Evolutionary conservation across 2,888 invertebrate genomes (phyloP).

Genomic region (Erebia palarica): DNA sequence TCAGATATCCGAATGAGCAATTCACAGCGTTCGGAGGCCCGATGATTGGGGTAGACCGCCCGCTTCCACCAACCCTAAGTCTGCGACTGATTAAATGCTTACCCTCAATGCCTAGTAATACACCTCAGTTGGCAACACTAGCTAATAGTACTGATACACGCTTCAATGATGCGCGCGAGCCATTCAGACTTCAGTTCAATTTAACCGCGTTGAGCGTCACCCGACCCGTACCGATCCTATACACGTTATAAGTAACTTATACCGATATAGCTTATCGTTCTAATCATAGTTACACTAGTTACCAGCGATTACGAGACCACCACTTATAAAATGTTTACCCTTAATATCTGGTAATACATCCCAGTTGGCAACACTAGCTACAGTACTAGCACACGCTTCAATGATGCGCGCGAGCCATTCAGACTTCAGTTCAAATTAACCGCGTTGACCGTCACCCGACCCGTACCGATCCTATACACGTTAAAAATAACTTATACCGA

Average conservation of each 20-base stretch:
- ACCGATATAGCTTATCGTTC: slow-evolving; percentile 13
- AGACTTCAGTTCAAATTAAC: background rate
- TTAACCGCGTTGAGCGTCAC: background rate
- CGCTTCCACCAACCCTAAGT: no score
- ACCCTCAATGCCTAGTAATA: background rate
- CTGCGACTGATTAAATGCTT: background rate
- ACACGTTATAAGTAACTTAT: slow-evolving; percentile 10
- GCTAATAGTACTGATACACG: background rate
- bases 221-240: background rate
- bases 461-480: background rate
- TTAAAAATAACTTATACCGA: slow-evolving; percentile 11
- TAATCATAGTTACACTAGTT: slow-evolving; percentile 1
- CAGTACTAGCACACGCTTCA: background rate
- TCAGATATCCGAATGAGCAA: no score
- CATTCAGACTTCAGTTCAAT: slow-evolving; percentile 1
- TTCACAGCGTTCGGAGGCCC: no score
- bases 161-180: slow-evolving; percentile 4
- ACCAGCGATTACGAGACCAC: no score
- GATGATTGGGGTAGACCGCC: no score
- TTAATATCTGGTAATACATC: background rate
- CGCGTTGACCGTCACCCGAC: background rate
- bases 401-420: slow-evolving; percentile 10
- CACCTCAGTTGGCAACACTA: background rate
- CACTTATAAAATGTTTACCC: background rate
- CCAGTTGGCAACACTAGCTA: background rate